Evolutionary conservation across 2,888 invertebrate species (phyloP).

Genomic region (Troides oblongomaculatus): DNA sequence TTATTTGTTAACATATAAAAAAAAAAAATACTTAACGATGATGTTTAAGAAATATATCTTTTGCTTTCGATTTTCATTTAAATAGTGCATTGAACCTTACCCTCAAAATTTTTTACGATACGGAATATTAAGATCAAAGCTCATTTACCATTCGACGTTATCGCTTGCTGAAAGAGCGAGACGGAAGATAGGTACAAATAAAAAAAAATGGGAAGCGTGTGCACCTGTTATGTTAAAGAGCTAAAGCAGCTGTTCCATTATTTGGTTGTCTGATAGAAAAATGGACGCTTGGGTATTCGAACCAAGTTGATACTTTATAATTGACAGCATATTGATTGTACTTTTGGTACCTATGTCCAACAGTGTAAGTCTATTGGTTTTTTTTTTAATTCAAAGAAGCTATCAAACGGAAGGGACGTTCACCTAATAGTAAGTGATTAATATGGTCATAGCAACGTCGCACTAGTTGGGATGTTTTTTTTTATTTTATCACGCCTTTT

Average conservation of each 20-base stretch:
- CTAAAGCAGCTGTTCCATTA: conserved; percentile 54
- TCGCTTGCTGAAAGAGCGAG: conserved; percentile 16
- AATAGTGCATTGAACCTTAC: conserved; percentile 7
- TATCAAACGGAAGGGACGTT: too few relatives aligned
- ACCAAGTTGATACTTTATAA: conserved; percentile 9
- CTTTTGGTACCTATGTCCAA: too few relatives aligned
- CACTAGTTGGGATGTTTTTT: too few relatives aligned
- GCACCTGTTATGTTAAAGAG: conserved; percentile 57
- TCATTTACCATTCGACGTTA: conserved; percentile 6
- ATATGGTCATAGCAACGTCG: too few relatives aligned
- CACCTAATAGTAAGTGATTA: too few relatives aligned
- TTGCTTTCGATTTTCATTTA: not conserved
- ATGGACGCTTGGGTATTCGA: conserved; percentile 3
- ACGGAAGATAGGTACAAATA: conserved; percentile 23
- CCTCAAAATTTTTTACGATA: conserved; percentile 3
- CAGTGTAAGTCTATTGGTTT: too few relatives aligned
- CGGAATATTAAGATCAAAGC: conserved; percentile 27
- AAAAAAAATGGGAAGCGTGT: conserved; percentile 51
- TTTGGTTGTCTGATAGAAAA: conserved; percentile 45
- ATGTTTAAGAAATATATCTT: not conserved
- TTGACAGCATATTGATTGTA: not conserved
- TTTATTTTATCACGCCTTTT: too few relatives aligned
- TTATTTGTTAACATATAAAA: too few relatives aligned
- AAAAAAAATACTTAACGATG: too few relatives aligned
- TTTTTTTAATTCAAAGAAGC: too few relatives aligned